Base-by-base conservation (phyloP, 2,113 vertebrate genomes). In the Holacanthus passer region DNA sequence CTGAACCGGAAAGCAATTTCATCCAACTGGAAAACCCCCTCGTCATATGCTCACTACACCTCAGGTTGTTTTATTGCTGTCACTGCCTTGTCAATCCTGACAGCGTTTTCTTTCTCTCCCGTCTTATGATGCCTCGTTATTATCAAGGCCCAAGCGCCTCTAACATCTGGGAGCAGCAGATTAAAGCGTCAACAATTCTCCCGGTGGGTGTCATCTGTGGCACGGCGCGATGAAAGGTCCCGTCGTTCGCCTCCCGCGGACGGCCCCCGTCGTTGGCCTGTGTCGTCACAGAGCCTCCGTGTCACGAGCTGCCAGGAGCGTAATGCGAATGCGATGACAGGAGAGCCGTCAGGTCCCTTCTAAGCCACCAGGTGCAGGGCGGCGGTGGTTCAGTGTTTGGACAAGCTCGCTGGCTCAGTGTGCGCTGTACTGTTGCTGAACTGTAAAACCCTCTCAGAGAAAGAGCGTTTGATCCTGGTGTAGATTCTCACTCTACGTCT, bases 271-370 rank as follows among this genome's bases (percentile, higher is more conserved):
- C 81, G 64, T 50, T 62, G 43, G 67, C 82, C 80, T 0, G 65
- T 76, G 86, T 85, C 37, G 73, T 90, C 87, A 74, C 86, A 71
- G 67, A 66, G 70, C 72, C 29, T 75, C 85, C 27, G 27, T 78
- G 88, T 91, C 84, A 79, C 59, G 65, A 77, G 87, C 85, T 85
- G 85, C 85, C 85, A 79, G 87, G 79, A 52, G 79, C 45, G 72
- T 93, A 94, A 94, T 94, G 85, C 6, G 79, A 87, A 91, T 35
- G 83, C 62, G 92, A 81, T 94, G 94, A 94, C 92, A 94, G 87
- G 77, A 29, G 69, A 63, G 66, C 72, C 41, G 70, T 77, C 79
- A 24, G 81, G 79, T 85, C 80, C 35, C 72, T 55, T 73, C 63
- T 47, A 32, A 84, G 75, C 77, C 85, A 67, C 70, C 92, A 93